Evolutionary conservation across 2,113 vertebrate species (phyloP), one percentile per base, ranked within the genome.

Genomic region (Dicentrarchus labrax): DNA sequence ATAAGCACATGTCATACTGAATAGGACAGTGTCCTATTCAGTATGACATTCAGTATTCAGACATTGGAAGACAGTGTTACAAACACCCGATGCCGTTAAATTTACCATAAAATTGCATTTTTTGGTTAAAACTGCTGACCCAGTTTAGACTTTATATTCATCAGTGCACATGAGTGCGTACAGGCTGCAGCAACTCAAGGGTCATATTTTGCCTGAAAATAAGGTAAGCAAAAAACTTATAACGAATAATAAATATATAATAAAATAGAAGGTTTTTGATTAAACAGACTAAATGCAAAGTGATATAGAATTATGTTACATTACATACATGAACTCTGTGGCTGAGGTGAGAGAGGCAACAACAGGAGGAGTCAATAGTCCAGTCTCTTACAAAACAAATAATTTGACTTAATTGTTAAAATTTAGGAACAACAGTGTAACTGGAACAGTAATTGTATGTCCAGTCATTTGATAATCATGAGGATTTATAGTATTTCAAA

Each of bases 121-220:
- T 62, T 36, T 30, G 16, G 61, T 71, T 36, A 76, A 72, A 71
- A 47, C 22, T 50, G 39, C 64, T 72, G 59, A 75, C 36, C 51
- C 72, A 54, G 10, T 81, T 86, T 65, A 39, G 51, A 47, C 66
- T 59, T 36, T 19, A 70, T 57, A 70, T 57, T 75, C 15, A 54
- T 73, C 72, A 51, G 73, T 50, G 38, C 82, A 56, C 75, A 95
- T 94, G 94, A 91, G 90, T 73, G 43, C 64, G 0, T 12, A 64
- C 22, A 93, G 94, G 62, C 87, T 95, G 61, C 91, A 92, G 36
- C 86, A 81, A 56, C 72, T 93, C 15, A 82, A 91, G 66, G 83
- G 75, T 75, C 91, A 94, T 43, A 81, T 95, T 84, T 21, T 92
- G 62, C 24, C 80, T 73, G 82, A 60, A 80, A 82, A 87, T 56